Evolutionary conservation across 2,113 vertebrate genomes (phyloP), one percentile per base, ranked within the genome.

Genomic region (Colius striatus): DNA sequence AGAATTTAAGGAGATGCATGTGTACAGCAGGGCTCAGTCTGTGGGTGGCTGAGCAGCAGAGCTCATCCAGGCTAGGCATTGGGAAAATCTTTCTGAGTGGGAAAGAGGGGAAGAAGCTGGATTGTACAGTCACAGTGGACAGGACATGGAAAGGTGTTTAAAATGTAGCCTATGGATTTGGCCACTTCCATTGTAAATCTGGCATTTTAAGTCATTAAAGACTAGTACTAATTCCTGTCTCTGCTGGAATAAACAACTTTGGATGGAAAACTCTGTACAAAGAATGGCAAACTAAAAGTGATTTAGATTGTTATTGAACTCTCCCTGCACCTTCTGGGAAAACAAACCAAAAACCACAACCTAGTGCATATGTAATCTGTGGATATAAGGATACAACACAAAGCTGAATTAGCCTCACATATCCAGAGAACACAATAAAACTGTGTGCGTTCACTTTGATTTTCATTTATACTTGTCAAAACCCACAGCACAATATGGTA

Each of bases 391-490:
- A 18, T 26, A 48, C 17, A 10, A 3, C 47, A 55, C 47, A 65
- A 92, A 86, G 43, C 47, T 78, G 38, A 72, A 67, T 63, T 63
- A 43, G 14, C 53, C 25, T 86, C 2, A 2, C 10, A 5, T 63
- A 34, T 55, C 53, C 16, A 63, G 26, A 84, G 68, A 86, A 48
- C 11, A 17, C 65, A 74, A 43, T 32, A 90, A 86, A 87, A 53
- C 26, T 48, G 13, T 0, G 0, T 45, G 76, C 9, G 58, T 93
- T 90, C 62, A 34, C 18, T 73, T 76, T 48, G 29, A 30, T 43
- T 95, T 70, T 38, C 47, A 16, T 77, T 73, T 84, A 55, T 70
- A n/a, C 17, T 80, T 94, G 25, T 84, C 68, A 75, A 81, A 92
- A 45, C 65, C 82, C 63, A 36, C 54, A 72, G 65, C 5, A 11